Percentiles rank a stretch among this genome's conserved stretches.
These are phyloP conservation scores for Montipora foliosa DNA, from an alignment of 64 coral and sea anemone genomes.

Conservation along the genomic window DNA sequence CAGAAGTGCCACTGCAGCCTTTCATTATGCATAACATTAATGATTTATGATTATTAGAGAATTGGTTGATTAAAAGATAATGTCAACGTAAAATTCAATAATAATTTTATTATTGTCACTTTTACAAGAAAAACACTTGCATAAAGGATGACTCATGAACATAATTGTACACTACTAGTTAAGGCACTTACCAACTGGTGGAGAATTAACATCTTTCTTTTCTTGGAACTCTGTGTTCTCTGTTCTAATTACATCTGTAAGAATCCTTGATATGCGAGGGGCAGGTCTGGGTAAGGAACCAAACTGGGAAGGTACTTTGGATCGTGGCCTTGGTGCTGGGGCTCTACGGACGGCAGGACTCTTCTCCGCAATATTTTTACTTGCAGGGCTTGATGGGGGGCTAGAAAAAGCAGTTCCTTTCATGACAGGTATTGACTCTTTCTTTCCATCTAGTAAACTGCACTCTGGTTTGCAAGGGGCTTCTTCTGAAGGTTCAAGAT, in stretches of 20 bases:
- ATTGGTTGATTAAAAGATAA: too few species aligned
- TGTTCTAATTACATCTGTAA: background rate
- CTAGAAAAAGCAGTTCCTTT: background rate
- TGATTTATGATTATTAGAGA: too few species aligned
- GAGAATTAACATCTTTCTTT: background rate
- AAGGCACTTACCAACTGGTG: slow-evolving; percentile 16
- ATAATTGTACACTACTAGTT: background rate
- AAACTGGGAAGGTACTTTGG: slow-evolving; percentile 50
- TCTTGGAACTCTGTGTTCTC: slow-evolving; percentile 2
- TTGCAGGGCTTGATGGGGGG: background rate
- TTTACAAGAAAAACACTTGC: too few species aligned
- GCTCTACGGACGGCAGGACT: background rate
- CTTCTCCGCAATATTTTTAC: background rate
- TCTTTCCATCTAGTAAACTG: slow-evolving; percentile 34
- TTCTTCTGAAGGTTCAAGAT: slow-evolving; percentile 45
- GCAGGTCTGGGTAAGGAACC: slow-evolving; percentile 52
- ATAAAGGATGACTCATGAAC: too few species aligned
- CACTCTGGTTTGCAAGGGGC: slow-evolving; percentile 11
- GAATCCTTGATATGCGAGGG: slow-evolving; percentile 39
- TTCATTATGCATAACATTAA: too few species aligned
- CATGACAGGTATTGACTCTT: background rate
- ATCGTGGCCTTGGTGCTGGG: slow-evolving; percentile 66
- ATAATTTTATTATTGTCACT: too few species aligned
- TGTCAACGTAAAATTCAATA: too few species aligned
- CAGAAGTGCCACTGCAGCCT: too few species aligned